Conservation (phyloP, 2,888 invertebrate species). For the Pollenia angustigena region DNA sequence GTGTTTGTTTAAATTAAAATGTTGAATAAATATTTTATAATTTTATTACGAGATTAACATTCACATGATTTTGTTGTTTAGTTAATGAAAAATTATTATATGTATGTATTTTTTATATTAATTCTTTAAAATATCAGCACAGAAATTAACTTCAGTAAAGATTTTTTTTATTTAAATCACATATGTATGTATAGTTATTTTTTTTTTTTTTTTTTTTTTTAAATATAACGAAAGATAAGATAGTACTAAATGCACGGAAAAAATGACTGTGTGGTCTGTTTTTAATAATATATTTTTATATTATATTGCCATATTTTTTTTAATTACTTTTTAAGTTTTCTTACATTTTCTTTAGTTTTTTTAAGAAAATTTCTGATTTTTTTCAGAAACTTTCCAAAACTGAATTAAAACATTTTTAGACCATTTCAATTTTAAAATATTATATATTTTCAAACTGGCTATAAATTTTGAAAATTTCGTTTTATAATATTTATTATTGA, state of each 20-base stretch:
- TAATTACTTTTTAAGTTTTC: conserved; percentile 11
- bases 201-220: not conserved
- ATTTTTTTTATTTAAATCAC: not conserved
- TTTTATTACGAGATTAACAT: not conserved
- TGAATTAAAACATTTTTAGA: conserved; percentile 32
- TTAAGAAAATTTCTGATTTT: conserved; percentile 49
- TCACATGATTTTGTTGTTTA: conserved; percentile 29
- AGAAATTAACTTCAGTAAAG: conserved; percentile 6
- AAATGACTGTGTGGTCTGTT: not conserved
- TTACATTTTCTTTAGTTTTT: conserved; percentile 48
- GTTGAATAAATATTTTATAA: not conserved
- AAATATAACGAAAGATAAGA: conserved; percentile 46
- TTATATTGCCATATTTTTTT: not conserved
- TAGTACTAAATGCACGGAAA: conserved; percentile 25
- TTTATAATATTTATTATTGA: too few relatives aligned
- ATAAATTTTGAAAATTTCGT: too few relatives aligned
- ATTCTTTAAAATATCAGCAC: conserved; percentile 6
- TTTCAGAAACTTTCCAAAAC: conserved; percentile 46
- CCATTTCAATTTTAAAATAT: not conserved
- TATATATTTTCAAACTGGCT: not conserved
- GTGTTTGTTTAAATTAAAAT: not conserved
- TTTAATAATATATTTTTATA: not conserved
- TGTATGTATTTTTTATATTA: not conserved
- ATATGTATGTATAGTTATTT: not conserved
- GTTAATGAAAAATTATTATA: conserved; percentile 3